A percentile compares a stretch with the other conserved stretches of the same genome.
Conservation (phyloP, 1,140 invertebrate species). For the Samia ricini region DNA sequence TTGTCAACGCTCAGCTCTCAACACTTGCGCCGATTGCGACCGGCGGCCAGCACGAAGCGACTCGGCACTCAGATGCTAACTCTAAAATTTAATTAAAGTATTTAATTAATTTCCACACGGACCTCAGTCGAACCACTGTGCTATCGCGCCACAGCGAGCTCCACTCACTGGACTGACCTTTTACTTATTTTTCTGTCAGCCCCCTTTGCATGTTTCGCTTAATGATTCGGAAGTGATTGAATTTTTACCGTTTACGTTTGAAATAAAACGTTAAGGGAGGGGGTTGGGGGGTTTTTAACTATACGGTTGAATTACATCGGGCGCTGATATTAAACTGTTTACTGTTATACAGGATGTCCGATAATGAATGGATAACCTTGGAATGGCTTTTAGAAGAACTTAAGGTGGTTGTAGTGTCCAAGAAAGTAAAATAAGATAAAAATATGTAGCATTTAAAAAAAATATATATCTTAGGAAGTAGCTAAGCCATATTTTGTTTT, state of each 20-base stretch:
- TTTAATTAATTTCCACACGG: constrained; percentile 33
- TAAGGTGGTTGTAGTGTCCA: too few relatives aligned
- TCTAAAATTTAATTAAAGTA: constrained; percentile 37
- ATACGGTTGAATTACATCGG: too few relatives aligned
- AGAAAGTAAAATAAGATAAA: too few relatives aligned
- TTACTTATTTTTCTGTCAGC: background rate
- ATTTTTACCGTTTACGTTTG: background rate
- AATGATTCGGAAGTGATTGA: background rate
- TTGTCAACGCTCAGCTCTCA: background rate
- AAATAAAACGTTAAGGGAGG: too few relatives aligned
- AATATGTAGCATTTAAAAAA: too few relatives aligned
- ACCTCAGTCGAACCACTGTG: constrained; percentile 8
- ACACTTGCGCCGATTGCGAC: background rate
- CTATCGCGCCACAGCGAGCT: background rate
- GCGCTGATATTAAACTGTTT: too few relatives aligned
- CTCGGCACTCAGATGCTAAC: constrained; percentile 14
- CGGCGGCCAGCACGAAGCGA: background rate
- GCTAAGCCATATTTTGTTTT: too few relatives aligned
- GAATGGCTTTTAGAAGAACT: too few relatives aligned
- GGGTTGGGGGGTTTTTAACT: too few relatives aligned
- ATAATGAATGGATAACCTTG: too few relatives aligned
- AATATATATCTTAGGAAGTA: too few relatives aligned
- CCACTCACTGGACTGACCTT: background rate
- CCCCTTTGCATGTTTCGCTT: background rate
- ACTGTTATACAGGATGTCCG: too few relatives aligned